Evolutionary conservation across 2,888 invertebrate species (phyloP), one percentile per base, ranked within the genome.

Genomic region (Lasioglossum malachurum): DNA sequence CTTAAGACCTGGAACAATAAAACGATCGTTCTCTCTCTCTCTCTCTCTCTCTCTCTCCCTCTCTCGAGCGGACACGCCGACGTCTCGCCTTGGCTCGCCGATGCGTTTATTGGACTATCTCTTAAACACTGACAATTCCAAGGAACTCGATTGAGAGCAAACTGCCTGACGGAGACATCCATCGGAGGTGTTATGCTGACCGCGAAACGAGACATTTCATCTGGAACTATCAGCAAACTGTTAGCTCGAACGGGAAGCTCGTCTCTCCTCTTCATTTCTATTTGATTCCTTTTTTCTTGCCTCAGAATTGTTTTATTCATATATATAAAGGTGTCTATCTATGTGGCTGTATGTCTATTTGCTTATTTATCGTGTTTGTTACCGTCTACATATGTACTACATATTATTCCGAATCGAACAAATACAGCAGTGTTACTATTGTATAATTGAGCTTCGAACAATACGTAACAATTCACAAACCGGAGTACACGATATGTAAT

Each of bases 71-170:
- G 44, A 72, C 72, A 41, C 2, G 31, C 4, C 38, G 1, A 3
- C 31, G 64, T 67, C 64, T 67, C n/a, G n/a, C n/a, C 31, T 64
- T 35, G 64, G 35, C 60, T 14, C 5, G 60, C 14, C 27, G 60
- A 60, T 60, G 60, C 27, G 60, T 67, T 67, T 67, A 35, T 67
- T 67, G 31, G 35, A 67, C 67, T 67, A 35, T 67, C 67, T 35
- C 67, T 67, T 67, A 35, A 67, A 67, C 67, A 67, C 16, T 19
- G 67, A 35, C 67, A 27, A 60, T 60, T 67, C 19, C 19, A 67
- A 67, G 35, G 35, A 35, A 35, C 19, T 16, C 67, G 35, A 67
- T 31, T 19, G 35, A 67, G 35, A 35, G 67, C 16, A 64, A 7
- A 64, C 64, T 31, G 31, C 7, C 31, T 19, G 35, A 2, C 19